Conservation (phyloP, 1,140 invertebrate species). For the Ganaspis sp. region DNA sequence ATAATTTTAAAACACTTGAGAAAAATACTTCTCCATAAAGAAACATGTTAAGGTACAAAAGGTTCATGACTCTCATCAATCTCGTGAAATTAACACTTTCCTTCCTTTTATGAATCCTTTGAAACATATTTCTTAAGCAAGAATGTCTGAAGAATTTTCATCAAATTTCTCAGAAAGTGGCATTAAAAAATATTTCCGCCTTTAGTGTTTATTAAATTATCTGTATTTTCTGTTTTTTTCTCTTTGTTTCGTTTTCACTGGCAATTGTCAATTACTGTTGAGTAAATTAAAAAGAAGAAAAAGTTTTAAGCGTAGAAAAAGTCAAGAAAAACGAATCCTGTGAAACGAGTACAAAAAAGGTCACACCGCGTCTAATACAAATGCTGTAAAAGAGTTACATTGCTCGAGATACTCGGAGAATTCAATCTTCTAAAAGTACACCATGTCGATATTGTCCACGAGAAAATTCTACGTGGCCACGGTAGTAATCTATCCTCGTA, state of each 20-base stretch:
- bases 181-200: not conserved
- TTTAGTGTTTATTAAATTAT: not conserved
- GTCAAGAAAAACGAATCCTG: not conserved
- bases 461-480: not conserved
- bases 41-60: not conserved
- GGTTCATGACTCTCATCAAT: conserved; percentile 3
- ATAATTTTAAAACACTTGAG: not conserved
- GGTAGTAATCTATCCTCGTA: conserved; percentile 6
- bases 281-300: not conserved
- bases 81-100: not conserved
- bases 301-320: not conserved
- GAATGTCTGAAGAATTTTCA: not conserved
- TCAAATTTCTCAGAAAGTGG: not conserved
- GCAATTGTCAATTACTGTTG: too few relatives aligned
- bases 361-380: conserved; percentile 17
- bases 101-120: conserved; percentile 8
- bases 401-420: not conserved
- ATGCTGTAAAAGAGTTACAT: conserved; percentile 4
- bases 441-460: conserved; percentile 12
- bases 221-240: not conserved
- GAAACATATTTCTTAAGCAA: not conserved
- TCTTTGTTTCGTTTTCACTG: not conserved
- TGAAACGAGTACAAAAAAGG: not conserved
- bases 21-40: not conserved
- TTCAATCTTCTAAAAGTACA: conserved; percentile 10